Conservation (phyloP, 2,113 vertebrate genomes). For the Gila orcuttii region DNA sequence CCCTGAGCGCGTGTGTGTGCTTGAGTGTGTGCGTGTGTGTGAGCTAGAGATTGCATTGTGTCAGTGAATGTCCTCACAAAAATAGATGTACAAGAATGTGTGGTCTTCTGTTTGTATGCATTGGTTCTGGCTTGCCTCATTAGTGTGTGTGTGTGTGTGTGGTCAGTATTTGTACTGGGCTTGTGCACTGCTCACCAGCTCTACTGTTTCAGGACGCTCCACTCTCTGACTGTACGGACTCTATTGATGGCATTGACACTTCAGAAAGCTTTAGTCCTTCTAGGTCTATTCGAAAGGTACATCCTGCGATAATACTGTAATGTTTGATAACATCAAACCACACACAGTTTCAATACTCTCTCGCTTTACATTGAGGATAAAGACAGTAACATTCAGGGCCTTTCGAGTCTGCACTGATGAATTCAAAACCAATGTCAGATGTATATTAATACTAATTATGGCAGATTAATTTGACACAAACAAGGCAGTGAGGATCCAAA, state of each 20-base stretch:
- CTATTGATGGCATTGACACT: conserved; percentile 97
- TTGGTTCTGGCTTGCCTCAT: not conserved
- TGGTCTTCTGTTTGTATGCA: too few relatives aligned
- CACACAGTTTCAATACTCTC: conserved; percentile 15
- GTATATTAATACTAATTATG: not conserved
- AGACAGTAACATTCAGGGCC: not conserved
- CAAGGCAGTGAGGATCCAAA: not conserved
- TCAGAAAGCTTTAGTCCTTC: conserved; percentile 95
- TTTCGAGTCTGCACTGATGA: not conserved
- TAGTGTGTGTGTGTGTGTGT: conserved; percentile 60
- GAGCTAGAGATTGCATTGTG: too few relatives aligned
- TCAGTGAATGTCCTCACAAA: too few relatives aligned
- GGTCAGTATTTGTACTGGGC: conserved; percentile 69
- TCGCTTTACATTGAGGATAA: not conserved
- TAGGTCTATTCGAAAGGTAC: conserved; percentile 99
- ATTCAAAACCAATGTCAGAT: not conserved
- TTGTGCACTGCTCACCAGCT: conserved; percentile 87
- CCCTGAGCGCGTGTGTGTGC: too few relatives aligned
- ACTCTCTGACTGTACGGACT: conserved; percentile 99
- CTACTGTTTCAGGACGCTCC: conserved; percentile 98
- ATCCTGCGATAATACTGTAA: conserved; percentile 69
- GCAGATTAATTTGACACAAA: not conserved
- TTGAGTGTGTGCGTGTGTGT: too few relatives aligned
- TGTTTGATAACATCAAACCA: conserved; percentile 33
- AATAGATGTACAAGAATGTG: too few relatives aligned